phyloP scores from a whole-genome alignment of 1,140 invertebrate species.

The Sinonovacula constricta region DNA sequence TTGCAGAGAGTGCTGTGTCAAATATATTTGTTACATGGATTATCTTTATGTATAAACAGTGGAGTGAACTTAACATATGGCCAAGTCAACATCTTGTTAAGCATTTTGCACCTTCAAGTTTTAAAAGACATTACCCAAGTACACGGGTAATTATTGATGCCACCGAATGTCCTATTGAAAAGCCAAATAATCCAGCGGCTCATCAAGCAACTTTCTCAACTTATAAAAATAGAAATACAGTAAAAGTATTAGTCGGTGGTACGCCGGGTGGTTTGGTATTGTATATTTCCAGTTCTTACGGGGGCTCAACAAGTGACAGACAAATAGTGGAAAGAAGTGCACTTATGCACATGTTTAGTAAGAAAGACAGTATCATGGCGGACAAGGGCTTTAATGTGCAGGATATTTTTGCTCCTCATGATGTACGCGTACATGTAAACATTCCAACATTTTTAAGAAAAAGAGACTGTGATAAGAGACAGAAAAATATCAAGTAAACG shows the following conservation, averaged over 20 bases:
- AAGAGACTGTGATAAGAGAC: too few species aligned
- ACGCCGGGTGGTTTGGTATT: conserved; percentile 57
- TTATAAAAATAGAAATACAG: conserved; percentile 65
- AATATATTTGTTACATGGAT: conserved; percentile 53
- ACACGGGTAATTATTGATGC: conserved; percentile 70
- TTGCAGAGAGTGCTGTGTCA: conserved; percentile 33
- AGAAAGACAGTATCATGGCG: too few species aligned
- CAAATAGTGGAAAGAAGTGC: too few species aligned
- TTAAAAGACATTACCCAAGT: conserved; percentile 60
- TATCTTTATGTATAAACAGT: conserved; percentile 48
- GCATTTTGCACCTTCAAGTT: conserved; percentile 59
- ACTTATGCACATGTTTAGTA: too few species aligned
- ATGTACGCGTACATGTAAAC: too few species aligned
- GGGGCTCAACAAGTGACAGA: too few species aligned
- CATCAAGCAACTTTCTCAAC: conserved; percentile 70
- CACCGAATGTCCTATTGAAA: conserved; percentile 65
- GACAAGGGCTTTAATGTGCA: too few species aligned
- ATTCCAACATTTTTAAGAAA: too few species aligned
- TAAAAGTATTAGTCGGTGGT: conserved; percentile 55
- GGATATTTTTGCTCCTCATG: too few species aligned
- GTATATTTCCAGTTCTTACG: too few species aligned
- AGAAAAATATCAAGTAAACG: too few species aligned
- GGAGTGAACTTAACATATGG: conserved; percentile 48
- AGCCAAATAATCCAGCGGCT: conserved; percentile 53
- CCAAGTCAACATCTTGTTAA: conserved; percentile 20